These are phyloP conservation scores for Epizoanthus illoricatus DNA, from an alignment of 92 coral and sea anemone genomes.

Conservation along the genomic window DNA sequence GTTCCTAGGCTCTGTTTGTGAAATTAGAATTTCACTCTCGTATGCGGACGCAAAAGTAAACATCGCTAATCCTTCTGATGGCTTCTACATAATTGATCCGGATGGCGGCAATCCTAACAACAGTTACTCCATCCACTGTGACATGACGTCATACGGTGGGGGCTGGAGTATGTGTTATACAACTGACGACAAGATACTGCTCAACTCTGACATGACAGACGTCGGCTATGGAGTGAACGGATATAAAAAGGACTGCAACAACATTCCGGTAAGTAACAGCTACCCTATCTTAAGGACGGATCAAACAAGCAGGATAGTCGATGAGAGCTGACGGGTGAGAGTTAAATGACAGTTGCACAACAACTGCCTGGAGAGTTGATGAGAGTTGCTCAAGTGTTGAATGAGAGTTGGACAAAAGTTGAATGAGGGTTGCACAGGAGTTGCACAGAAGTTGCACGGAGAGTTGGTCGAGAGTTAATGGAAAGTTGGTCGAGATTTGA, in stretches of 20 bases:
- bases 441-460: too few species aligned
- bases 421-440: too few species aligned
- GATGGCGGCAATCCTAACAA: background rate
- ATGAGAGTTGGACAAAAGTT: too few species aligned
- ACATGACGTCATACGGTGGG: slow-evolving; percentile 31
- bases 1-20: background rate
- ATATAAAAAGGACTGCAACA: slow-evolving; percentile 16
- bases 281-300: background rate
- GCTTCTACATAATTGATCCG: background rate
- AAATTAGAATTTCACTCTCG: background rate
- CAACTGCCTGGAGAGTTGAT: too few species aligned
- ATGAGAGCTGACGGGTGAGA: too few species aligned
- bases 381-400: too few species aligned
- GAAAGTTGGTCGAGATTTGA: too few species aligned
- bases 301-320: too few species aligned
- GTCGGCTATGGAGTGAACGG: slow-evolving; percentile 9
- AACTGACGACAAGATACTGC: background rate
- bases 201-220: slow-evolving; percentile 1
- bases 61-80: background rate
- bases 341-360: too few species aligned
- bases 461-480: too few species aligned
- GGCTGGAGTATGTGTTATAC: slow-evolving; percentile 35
- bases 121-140: slow-evolving; percentile 1
- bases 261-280: background rate
- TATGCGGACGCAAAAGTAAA: slow-evolving; percentile 1